Evolutionary conservation across 2,797 vertebrate species (phyloP), one percentile per base, ranked within the genome.

Genomic region (Pantherophis alleghaniensis): DNA sequence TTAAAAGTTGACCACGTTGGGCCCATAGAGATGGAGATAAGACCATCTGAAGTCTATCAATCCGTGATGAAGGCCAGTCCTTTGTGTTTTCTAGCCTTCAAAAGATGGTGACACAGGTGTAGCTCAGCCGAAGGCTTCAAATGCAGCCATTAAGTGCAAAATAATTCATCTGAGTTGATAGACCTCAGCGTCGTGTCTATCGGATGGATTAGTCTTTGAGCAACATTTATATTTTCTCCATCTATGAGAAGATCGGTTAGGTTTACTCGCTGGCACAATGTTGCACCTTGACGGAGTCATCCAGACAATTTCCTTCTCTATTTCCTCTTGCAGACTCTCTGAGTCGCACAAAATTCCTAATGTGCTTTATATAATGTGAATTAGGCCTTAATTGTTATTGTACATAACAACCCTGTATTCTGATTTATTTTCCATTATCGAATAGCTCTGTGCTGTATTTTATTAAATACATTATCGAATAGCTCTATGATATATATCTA

Each of bases 341-440:
- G 96, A 95, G 92, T 93, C 24, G 1, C 92, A 93, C 94, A 93
- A 92, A 95, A 95, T 96, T 96, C 94, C 96, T 94, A 88, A 92
- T 92, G 96, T 96, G 95, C 96, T 95, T 97, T 96, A 97, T 96
- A 96, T 97, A 96, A 94, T 95, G 95, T 94, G 95, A 97, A 96
- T 93, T 96, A 91, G 97, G 97, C 98, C 98, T 98, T 98, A 98
- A 97, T 96, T 96, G 96, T 96, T 94, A 87, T n/a, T 97, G 96
- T 97, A 96, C 95, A 96, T 96, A 97, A 93, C 83, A 94, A 93
- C 93, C 93, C 89, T 96, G 79, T 96, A 94, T 96, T 96, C 95
- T 95, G 94, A 95, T 95, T 92, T 96, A 91, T 96, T 96, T 96
- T 96, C 86, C 95, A 96, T 94, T 92, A 94, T 74, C 53, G 63